Evolutionary conservation across 2,113 vertebrate genomes (phyloP).

Genomic region (Gavia stellata): DNA sequence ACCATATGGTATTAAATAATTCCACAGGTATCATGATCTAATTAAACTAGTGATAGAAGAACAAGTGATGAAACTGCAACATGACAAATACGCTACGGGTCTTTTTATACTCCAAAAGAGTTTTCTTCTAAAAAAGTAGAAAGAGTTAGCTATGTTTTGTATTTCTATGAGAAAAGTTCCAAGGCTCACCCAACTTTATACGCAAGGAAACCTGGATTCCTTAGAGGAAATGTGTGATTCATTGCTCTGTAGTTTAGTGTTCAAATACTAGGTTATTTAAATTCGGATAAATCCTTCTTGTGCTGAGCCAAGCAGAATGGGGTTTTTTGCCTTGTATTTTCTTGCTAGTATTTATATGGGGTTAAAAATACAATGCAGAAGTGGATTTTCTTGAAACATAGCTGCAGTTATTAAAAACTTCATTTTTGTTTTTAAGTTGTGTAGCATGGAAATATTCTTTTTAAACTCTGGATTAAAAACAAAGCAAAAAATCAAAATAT

Average conservation of each 20-base stretch:
- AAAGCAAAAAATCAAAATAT: not conserved
- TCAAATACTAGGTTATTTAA: not conserved
- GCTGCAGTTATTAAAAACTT: not conserved
- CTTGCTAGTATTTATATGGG: not conserved
- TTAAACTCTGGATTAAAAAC: not conserved
- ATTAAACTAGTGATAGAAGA: not conserved
- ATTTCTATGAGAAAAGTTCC: not conserved
- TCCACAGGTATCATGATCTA: not conserved
- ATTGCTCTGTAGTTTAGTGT: not conserved
- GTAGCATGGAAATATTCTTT: not conserved
- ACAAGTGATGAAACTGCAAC: not conserved
- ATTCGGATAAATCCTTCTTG: not conserved
- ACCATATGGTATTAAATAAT: not conserved
- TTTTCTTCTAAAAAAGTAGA: not conserved
- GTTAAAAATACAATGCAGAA: not conserved
- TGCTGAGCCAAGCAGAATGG: not conserved
- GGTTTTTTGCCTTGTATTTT: not conserved
- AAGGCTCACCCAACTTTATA: not conserved
- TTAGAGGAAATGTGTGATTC: not conserved
- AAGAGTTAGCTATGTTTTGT: not conserved
- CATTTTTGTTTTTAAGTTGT: not conserved
- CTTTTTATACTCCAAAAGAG: not conserved
- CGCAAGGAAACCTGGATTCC: not conserved
- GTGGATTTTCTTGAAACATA: not conserved
- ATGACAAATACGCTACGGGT: not conserved